Percentiles rank a stretch among this genome's conserved stretches.
Conservation (phyloP, 2,113 vertebrate species). For the Mesitornis unicolor region DNA sequence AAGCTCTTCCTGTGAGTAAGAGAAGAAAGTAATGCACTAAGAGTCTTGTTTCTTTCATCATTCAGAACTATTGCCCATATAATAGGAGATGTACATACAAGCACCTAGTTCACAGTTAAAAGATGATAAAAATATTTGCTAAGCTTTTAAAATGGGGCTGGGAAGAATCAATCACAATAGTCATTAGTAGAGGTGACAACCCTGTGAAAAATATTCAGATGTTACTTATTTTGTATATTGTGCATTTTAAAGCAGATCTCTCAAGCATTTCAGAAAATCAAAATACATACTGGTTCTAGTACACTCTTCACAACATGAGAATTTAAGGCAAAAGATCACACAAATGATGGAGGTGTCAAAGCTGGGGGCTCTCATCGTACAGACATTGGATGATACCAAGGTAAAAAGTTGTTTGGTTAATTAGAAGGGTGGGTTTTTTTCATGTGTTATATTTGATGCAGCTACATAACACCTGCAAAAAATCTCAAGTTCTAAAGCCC, state of each 20-base stretch:
- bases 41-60: neutral
- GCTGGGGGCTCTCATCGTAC: neutral
- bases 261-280: neutral
- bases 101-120: neutral
- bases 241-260: neutral
- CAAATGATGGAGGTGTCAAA: neutral
- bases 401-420: neutral
- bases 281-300: neutral
- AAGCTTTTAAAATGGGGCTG: neutral
- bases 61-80: neutral
- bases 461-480: neutral
- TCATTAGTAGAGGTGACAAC: neutral
- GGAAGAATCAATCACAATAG: neutral
- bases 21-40: neutral
- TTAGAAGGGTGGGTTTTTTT: neutral
- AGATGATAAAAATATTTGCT: neutral
- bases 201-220: neutral
- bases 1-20: neutral
- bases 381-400: neutral
- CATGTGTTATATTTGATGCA: neutral
- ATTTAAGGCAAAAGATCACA: neutral
- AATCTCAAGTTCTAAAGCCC: neutral
- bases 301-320: neutral
- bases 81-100: neutral
- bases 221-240: neutral